Evolutionary conservation across 2,888 invertebrate genomes (phyloP).

Genomic region (Aphrophora alni): DNA sequence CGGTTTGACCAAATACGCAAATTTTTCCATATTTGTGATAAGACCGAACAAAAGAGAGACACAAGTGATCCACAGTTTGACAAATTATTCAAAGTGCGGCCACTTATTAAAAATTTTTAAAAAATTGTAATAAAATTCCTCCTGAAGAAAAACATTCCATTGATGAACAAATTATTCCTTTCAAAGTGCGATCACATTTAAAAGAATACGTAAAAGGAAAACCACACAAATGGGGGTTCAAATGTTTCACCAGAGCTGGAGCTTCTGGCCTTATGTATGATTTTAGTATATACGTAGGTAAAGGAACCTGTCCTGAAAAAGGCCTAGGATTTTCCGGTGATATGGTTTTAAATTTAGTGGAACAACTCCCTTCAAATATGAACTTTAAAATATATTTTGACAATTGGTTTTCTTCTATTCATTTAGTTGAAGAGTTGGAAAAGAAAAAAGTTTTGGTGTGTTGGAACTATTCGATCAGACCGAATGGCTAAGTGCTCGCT

Average conservation of each 20-base stretch:
- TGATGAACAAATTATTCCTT: conserved; percentile 53
- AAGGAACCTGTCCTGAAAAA: conserved; percentile 7
- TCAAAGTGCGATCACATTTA: conserved; percentile 48
- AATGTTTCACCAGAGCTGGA: conserved; percentile 38
- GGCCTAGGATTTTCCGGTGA: conserved; percentile 18
- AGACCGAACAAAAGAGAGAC: neutral
- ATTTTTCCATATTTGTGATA: conserved; percentile 31
- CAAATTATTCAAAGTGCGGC: conserved; percentile 46
- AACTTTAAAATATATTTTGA: conserved; percentile 43
- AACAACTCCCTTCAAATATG: conserved; percentile 15
- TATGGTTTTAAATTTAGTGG: conserved; percentile 7
- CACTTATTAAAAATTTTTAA: conserved; percentile 41
- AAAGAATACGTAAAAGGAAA: conserved; percentile 41
- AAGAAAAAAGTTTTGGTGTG: conserved; percentile 47
- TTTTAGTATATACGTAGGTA: conserved; percentile 11
- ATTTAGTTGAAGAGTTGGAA: conserved; percentile 36
- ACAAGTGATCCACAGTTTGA: conserved; percentile 41
- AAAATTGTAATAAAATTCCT: conserved; percentile 43
- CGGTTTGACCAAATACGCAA: neutral
- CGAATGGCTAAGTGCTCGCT: conserved; percentile 34
- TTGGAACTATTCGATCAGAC: conserved; percentile 41
- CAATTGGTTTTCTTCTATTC: conserved; percentile 42
- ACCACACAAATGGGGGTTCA: conserved; percentile 44
- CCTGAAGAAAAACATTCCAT: conserved; percentile 49
- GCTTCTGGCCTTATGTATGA: conserved; percentile 48